A percentile compares a stretch with the other conserved stretches of the same genome.
These are phyloP conservation scores for Steinernema hermaphroditum DNA, from an alignment of 2,888 invertebrate genomes.

Conservation along the genomic window DNA sequence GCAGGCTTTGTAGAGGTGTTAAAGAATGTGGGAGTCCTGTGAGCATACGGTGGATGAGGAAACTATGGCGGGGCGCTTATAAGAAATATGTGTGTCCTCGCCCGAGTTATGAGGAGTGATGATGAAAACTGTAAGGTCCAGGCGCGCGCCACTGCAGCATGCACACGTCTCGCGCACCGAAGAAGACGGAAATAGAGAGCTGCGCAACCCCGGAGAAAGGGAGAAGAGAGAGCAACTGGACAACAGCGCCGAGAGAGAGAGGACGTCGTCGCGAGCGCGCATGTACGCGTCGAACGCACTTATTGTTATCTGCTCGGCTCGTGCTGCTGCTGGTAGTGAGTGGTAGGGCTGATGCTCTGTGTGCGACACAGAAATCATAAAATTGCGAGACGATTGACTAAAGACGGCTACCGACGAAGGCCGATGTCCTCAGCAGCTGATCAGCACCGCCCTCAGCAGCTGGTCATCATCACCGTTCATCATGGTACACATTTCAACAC, in stretches of 20 bases:
- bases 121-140: slow-evolving; percentile 28
- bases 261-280: slow-evolving; percentile 31
- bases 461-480: too few species aligned
- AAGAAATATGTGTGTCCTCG: background rate
- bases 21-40: background rate
- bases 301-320: slow-evolving; percentile 31
- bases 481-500: too few species aligned
- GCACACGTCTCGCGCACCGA: slow-evolving; percentile 27
- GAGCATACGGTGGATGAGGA: background rate
- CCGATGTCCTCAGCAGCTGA: background rate
- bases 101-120: slow-evolving; percentile 18
- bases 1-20: too few species aligned
- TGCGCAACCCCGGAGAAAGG: slow-evolving; percentile 30
- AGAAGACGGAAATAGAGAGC: slow-evolving; percentile 30
- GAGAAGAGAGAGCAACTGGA: slow-evolving; percentile 7
- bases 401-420: background rate
- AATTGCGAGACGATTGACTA: slow-evolving; percentile 16
- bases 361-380: slow-evolving; percentile 29
- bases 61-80: background rate
- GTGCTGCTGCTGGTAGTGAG: slow-evolving; percentile 30
- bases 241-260: slow-evolving; percentile 27
- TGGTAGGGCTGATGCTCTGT: slow-evolving; percentile 25
- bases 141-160: slow-evolving; percentile 29
- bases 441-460: background rate
- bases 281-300: slow-evolving; percentile 30